Base-by-base conservation (phyloP, 2,888 invertebrate species). In the Ernsta delagoae region DNA sequence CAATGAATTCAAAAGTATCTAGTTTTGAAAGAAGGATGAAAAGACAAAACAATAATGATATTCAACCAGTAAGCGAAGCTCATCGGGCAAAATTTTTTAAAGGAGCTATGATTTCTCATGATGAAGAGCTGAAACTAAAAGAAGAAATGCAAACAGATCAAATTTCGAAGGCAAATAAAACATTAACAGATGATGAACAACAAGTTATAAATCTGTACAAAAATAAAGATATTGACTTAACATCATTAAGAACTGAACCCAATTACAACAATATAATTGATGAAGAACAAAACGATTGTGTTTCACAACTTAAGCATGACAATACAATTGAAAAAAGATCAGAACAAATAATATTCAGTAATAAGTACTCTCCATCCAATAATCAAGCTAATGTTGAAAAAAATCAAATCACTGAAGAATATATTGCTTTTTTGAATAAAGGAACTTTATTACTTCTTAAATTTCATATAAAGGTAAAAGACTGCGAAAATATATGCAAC, bases 391-490 rank as follows among this genome's bases (percentile, higher is more conserved):
- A 53, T 12, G 24, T 24, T 53, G 4, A 45, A 1, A n/a, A 45
- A 1, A 67, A 67, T 31, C 43, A 67, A 54, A 16, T 60, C 11
- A 67, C 8, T 45, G 48, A 61, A 70, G 24, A 71, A 75, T 70
- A 41, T 64, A 56, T 78, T 62, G 73, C 82, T 45, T 45, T 78
- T 4, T 70, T 81, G 57, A 82, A 80, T 60, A 83, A 80, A 72
- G 83, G 81, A 6, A 82, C 83, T 34, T 70, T 78, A 11, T 70
- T 88, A 1, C 83, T 85, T 72, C 79, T 91, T 9, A 86, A 82
- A 72, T 71, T 90, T 5, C 82, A 81, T 48, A 83, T 90, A 70
- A 80, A 87, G 75, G 73, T 89, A 12, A 78, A 77, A 70, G 80
- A 79, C 61, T 73, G 70, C 24, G 67, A 73, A n/a, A 73, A 69